A percentile compares a stretch with the other conserved stretches of the same genome.
Evolutionary conservation across 2,797 vertebrate genomes (phyloP).

Genomic region (Alauda arvensis): DNA sequence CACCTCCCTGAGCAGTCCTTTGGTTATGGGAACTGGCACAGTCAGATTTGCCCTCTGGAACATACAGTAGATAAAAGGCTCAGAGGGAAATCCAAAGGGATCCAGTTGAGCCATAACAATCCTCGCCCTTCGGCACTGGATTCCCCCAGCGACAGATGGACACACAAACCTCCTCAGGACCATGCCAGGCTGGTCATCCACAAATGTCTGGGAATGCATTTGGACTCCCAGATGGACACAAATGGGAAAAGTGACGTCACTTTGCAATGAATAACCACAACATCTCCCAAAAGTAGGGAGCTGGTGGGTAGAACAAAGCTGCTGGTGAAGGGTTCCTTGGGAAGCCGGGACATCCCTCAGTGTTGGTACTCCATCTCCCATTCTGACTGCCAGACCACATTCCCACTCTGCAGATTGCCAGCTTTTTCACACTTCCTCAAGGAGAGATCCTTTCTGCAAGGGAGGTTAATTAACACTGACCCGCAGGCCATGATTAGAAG

Average conservation of each 20-base stretch:
- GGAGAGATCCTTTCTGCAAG: conserved; percentile 15
- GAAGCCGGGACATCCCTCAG: fast-evolving
- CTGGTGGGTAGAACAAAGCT: background rate
- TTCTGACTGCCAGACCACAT: background rate
- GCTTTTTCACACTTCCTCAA: conserved; percentile 31
- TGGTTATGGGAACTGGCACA: background rate
- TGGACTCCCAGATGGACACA: background rate
- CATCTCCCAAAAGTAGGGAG: background rate
- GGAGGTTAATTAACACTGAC: conserved; percentile 60
- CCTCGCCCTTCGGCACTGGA: fast-evolving
- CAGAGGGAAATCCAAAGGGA: background rate
- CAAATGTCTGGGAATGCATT: background rate
- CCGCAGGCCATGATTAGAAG: conserved; percentile 16
- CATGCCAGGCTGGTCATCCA: fast-evolving
- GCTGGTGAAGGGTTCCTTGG: background rate
- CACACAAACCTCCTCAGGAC: background rate
- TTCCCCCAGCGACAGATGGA: fast-evolving
- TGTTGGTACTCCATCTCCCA: background rate
- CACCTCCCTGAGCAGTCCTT: background rate
- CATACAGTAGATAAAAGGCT: background rate
- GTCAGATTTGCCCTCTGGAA: background rate
- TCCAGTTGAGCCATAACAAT: background rate
- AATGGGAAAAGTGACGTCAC: fast-evolving
- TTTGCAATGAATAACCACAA: background rate
- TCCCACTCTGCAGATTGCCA: background rate